These are phyloP conservation scores for Bovichtus diacanthus DNA, from an alignment of 2,797 vertebrate genomes.

Conservation along the genomic window DNA sequence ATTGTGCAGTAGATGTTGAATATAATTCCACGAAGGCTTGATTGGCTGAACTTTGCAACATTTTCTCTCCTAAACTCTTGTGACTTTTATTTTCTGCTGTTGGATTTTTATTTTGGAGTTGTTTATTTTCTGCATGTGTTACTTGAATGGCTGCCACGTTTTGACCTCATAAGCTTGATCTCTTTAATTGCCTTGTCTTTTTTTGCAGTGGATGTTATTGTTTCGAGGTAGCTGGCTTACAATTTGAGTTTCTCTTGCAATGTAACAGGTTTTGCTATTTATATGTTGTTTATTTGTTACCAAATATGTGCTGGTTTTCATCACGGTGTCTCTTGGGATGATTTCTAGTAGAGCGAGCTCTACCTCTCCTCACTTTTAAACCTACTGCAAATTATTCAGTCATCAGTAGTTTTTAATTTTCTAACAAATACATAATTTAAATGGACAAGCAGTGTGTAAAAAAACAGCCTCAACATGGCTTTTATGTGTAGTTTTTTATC, in stretches of 20 bases:
- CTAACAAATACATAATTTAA: conserved; percentile 66
- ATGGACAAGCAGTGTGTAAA: conserved; percentile 77
- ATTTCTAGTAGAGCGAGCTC: conserved; percentile 83
- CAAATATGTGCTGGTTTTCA: conserved; percentile 86
- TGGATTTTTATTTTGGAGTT: conserved; percentile 75
- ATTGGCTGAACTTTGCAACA: conserved; percentile 63
- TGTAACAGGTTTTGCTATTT: conserved; percentile 76
- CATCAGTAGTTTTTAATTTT: conserved; percentile 78
- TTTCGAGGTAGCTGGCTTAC: conserved; percentile 70
- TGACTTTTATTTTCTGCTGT: conserved; percentile 67
- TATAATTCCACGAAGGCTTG: conserved; percentile 70
- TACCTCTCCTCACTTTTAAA: conserved; percentile 86
- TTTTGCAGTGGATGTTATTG: conserved; percentile 75
- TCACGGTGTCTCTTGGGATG: conserved; percentile 63
- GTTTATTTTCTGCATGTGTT: conserved; percentile 90
- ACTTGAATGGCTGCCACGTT: conserved; percentile 96
- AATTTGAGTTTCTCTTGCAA: conserved; percentile 63
- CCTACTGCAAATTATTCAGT: conserved; percentile 75
- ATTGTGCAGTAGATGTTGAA: conserved; percentile 70
- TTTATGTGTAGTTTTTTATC: conserved; percentile 74
- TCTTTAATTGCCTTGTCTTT: conserved; percentile 81
- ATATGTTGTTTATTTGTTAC: conserved; percentile 83
- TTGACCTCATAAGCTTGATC: conserved; percentile 92
- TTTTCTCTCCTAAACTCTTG: conserved; percentile 64
- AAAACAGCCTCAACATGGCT: conserved; percentile 72